Conservation (phyloP, 2,113 vertebrate genomes). For the Microcebus murinus region DNA sequence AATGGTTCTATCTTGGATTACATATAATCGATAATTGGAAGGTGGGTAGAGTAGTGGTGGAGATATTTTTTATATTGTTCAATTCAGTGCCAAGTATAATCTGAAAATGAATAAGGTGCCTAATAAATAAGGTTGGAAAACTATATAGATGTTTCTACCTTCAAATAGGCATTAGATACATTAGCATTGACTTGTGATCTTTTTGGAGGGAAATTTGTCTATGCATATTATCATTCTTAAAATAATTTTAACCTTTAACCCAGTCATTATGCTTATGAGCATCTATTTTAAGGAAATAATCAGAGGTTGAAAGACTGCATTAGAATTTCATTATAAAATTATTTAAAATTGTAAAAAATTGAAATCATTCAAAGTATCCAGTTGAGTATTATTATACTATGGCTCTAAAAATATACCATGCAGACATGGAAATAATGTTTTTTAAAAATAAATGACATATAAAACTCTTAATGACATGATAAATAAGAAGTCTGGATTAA, state of each 20-base stretch:
- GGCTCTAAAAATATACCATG: not conserved
- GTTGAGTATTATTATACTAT: not conserved
- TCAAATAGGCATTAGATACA: not conserved
- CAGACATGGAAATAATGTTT: not conserved
- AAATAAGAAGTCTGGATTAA: not conserved
- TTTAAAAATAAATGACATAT: not conserved
- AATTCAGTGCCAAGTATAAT: not conserved
- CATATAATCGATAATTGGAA: not conserved
- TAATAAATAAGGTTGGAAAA: not conserved
- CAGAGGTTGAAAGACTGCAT: not conserved
- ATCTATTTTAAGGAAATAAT: constrained; percentile 14
- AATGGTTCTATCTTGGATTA: not conserved
- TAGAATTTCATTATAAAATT: not conserved
- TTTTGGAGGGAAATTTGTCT: not conserved
- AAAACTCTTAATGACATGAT: not conserved
- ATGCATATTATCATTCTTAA: not conserved
- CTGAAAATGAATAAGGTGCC: not conserved
- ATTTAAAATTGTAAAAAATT: not conserved
- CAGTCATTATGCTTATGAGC: not conserved
- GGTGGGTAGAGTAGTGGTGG: not conserved
- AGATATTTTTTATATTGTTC: not conserved
- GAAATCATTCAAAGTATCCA: not conserved
- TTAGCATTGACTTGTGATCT: not conserved
- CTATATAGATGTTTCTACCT: not conserved
- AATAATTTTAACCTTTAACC: not conserved